Conservation (phyloP, 1,140 invertebrate species). For the Phocides pigmalion region DNA sequence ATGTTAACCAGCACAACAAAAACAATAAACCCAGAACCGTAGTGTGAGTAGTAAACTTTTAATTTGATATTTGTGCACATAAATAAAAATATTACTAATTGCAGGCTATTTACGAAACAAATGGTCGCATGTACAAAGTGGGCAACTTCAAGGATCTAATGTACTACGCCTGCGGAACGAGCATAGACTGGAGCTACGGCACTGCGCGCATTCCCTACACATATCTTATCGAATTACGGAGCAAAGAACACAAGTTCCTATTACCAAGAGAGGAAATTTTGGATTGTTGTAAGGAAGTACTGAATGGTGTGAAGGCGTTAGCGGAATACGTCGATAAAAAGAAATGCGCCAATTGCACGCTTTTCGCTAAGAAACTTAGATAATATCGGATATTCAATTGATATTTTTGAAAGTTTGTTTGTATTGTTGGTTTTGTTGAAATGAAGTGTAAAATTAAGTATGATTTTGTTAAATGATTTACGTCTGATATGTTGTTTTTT, state of each 20-base stretch:
- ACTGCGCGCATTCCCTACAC: constrained; percentile 86
- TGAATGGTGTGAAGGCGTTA: constrained; percentile 85
- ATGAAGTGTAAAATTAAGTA: background rate
- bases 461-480: too few relatives aligned
- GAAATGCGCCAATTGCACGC: constrained; percentile 60
- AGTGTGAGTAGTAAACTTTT: too few relatives aligned
- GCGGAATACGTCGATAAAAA: constrained; percentile 76
- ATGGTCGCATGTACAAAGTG: constrained; percentile 74
- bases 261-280: constrained; percentile 88
- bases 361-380: constrained; percentile 48
- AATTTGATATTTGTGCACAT: too few relatives aligned
- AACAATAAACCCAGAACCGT: too few relatives aligned
- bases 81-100: background rate
- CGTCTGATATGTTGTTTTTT: too few relatives aligned
- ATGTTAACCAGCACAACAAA: too few relatives aligned
- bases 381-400: background rate
- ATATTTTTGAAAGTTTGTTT: background rate
- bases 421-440: background rate
- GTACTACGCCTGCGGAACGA: constrained; percentile 86
- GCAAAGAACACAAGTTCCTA: constrained; percentile 86
- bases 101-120: constrained; percentile 69
- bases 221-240: constrained; percentile 89
- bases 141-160: constrained; percentile 77
- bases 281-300: constrained; percentile 87
- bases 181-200: constrained; percentile 89